Conservation (phyloP, 2,113 vertebrate species). For the Rynchops niger region DNA sequence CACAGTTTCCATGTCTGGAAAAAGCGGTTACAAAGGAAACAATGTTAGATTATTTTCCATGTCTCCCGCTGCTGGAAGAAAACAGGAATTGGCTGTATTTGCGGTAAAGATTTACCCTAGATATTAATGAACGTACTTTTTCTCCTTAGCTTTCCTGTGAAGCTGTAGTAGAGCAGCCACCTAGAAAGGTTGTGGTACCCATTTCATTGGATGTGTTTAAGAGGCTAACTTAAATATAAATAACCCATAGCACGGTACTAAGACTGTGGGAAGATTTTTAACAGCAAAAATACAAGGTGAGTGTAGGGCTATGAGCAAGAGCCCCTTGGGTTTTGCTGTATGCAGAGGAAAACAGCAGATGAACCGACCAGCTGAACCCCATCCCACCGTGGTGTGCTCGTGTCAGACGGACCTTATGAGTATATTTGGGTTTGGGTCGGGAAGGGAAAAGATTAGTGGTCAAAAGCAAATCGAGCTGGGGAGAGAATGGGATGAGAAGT, state of each 20-base stretch:
- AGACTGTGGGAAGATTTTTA: not conserved
- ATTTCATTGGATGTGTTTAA: not conserved
- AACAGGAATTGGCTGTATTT: not conserved
- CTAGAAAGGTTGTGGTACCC: not conserved
- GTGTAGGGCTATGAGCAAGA: not conserved
- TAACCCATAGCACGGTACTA: not conserved
- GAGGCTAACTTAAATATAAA: not conserved
- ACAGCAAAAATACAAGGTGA: not conserved
- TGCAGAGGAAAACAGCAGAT: not conserved
- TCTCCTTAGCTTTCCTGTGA: not conserved
- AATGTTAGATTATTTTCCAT: not conserved
- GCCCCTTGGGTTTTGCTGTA: not conserved
- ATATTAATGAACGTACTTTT: not conserved
- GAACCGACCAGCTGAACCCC: not conserved
- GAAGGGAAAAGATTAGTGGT: not conserved
- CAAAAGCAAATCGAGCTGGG: not conserved
- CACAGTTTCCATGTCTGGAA: not conserved
- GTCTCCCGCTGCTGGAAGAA: not conserved
- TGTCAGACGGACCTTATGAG: not conserved
- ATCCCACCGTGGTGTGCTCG: fast-evolving
- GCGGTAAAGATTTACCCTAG: not conserved
- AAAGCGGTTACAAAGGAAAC: not conserved
- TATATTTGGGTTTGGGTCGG: not conserved
- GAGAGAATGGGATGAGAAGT: not conserved
- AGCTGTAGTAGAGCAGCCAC: not conserved